phyloP scores from a whole-genome alignment of 1,140 invertebrate species.

The Drosophila arizonae region DNA sequence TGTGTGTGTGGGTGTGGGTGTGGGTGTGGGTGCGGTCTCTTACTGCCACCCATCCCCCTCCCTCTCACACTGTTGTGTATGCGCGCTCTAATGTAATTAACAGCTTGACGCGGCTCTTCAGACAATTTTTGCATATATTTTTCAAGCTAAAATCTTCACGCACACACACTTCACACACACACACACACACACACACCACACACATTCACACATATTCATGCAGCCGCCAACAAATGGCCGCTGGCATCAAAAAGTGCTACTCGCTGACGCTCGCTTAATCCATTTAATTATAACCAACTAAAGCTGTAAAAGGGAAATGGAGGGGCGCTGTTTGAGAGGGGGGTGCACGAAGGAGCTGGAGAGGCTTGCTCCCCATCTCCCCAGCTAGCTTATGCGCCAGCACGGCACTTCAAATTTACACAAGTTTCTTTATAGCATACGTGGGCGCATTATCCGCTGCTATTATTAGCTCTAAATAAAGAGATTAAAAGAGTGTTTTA shows the following conservation, averaged over 20 bases:
- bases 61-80: constrained; percentile 2
- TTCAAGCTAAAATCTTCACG: constrained; percentile 29
- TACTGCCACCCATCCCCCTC: too few species aligned
- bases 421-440: constrained; percentile 28
- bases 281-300: constrained; percentile 43
- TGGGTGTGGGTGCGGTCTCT: neutral
- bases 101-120: constrained; percentile 47
- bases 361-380: neutral
- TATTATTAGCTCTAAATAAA: constrained; percentile 8
- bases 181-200: constrained; percentile 5
- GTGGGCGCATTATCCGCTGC: constrained; percentile 14
- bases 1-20: too few species aligned
- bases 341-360: neutral
- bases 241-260: constrained; percentile 46
- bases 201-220: constrained; percentile 10
- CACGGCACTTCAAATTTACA: constrained; percentile 21
- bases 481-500: neutral
- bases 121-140: constrained; percentile 51
- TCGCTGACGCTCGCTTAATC: constrained; percentile 47
- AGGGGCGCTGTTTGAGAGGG: neutral
- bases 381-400: neutral
- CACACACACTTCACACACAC: constrained; percentile 10
- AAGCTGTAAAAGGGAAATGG: too few species aligned
- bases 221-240: constrained; percentile 44
- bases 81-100: constrained; percentile 58